Evolutionary conservation across 2,797 vertebrate species (phyloP), one percentile per base, ranked within the genome.

Genomic region (Agapornis canus): DNA sequence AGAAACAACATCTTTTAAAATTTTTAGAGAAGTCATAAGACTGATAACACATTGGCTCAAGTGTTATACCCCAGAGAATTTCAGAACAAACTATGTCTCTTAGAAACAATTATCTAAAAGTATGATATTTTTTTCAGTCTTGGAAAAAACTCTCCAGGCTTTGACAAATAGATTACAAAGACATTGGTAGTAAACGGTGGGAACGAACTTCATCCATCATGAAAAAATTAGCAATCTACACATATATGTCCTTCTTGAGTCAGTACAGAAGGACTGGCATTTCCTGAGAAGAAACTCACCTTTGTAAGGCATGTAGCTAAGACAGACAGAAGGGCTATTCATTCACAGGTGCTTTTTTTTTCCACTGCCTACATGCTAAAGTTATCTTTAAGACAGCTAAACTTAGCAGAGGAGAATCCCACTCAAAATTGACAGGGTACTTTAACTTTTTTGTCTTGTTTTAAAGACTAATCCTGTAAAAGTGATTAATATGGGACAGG

Each of bases 281-380:
- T 94, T 96, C 94, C 95, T 96, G 96, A 96, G 96, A 88, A 75
- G 91, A 91, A 92, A 61, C 39, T 91, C 85, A 94, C 80, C 77
- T 86, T 83, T 43, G 52, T 94, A 94, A 96, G 93, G 93, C 85
- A 72, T 82, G 13, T 81, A 94, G 43, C 85, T 40, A 73, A 92
- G 66, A 94, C 7, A 93, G 84, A 84, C 49, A 93, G 91, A 78
- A 89, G 68, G 89, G 57, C 23, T 75, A 39, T 75, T 90, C 77
- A 71, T 90, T 86, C 81, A 64, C n/a, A 84, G 32, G 78, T 77
- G 56, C 31, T 93, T 92, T 87, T 51, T 51, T 37, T 70, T 89
- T 91, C 89, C 75, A 85, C 92, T 92, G 91, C 91, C 92, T 48
- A 66, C 26, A 85, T 22, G 64, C 6, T 47, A 6, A 82, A 81